Evolutionary conservation across 2,113 vertebrate genomes (phyloP).

Genomic region (Pao palembangensis): DNA sequence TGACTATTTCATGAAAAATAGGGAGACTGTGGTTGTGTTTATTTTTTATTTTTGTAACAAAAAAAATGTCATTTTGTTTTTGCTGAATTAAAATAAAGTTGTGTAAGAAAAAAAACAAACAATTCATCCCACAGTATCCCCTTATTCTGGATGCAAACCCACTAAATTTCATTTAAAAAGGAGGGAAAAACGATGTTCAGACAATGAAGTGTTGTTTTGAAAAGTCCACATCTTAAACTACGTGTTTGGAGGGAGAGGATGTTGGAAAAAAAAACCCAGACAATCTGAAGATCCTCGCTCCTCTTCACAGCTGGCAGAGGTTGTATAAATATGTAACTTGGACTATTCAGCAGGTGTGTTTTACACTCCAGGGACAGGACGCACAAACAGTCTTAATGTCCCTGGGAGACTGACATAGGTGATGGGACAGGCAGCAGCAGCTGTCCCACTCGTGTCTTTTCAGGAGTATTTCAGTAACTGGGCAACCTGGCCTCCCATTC

Average conservation of each 20-base stretch:
- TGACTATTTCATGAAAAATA: constrained; percentile 47
- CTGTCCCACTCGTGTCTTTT: constrained; percentile 45
- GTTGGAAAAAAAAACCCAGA: constrained; percentile 28
- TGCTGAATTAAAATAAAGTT: constrained; percentile 75
- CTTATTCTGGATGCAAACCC: constrained; percentile 18
- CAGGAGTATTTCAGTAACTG: constrained; percentile 64
- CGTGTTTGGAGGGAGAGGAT: constrained; percentile 11
- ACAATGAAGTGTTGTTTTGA: constrained; percentile 42
- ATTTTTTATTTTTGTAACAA: constrained; percentile 78
- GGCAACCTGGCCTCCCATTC: constrained; percentile 47
- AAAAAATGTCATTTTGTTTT: constrained; percentile 64
- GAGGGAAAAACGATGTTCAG: constrained; percentile 17
- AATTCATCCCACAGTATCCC: constrained; percentile 51
- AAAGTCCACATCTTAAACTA: constrained; percentile 40
- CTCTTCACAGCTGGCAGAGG: constrained; percentile 18
- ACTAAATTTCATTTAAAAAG: constrained; percentile 30
- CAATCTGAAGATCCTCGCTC: constrained; percentile 23
- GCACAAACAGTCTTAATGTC: background rate
- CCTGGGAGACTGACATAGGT: constrained; percentile 39
- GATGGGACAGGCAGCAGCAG: constrained; percentile 46
- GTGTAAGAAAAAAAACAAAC: constrained; percentile 75
- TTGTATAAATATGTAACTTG: constrained; percentile 39
- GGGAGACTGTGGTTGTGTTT: constrained; percentile 54
- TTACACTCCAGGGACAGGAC: constrained; percentile 24
- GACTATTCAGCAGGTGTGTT: constrained; percentile 46